These are phyloP conservation scores for Oxycera nigricornis DNA, from an alignment of 2,888 invertebrate genomes.

Conservation along the genomic window DNA sequence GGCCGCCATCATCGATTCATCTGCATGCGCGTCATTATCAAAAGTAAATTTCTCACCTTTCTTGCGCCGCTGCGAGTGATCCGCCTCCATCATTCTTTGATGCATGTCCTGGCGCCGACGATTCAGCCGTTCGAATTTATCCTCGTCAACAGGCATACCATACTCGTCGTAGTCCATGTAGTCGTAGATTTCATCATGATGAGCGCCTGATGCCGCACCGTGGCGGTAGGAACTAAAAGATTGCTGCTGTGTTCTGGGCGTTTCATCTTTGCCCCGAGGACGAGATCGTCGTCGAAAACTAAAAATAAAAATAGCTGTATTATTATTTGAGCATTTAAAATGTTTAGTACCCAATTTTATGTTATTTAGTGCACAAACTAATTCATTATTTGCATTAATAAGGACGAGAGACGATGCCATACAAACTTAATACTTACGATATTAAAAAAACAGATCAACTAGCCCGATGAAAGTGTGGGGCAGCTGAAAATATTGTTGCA, in stretches of 20 bases:
- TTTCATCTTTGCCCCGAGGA: conserved; percentile 61
- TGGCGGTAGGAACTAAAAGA: conserved; percentile 48
- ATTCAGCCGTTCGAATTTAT: conserved; percentile 61
- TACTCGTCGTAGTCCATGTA: conserved; percentile 54
- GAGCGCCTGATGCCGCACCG: conserved; percentile 24
- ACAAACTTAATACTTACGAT: no score
- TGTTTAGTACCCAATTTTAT: not conserved
- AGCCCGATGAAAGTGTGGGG: no score
- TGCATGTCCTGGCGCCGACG: conserved; percentile 61
- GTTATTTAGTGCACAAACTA: not conserved
- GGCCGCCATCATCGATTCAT: conserved; percentile 40
- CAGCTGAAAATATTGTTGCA: no score
- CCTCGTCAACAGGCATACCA: conserved; percentile 56
- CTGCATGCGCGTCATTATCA: conserved; percentile 45
- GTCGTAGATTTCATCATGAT: conserved; percentile 56
- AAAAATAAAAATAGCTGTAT: not conserved
- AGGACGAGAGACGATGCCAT: no score
- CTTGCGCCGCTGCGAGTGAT: conserved; percentile 53
- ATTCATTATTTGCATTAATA: not conserved
- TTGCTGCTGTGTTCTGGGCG: conserved; percentile 51
- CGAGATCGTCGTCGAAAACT: conserved; percentile 64
- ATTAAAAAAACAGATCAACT: no score
- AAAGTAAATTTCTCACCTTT: conserved; percentile 51
- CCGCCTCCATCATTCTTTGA: conserved; percentile 58
- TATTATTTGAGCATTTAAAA: not conserved